These are phyloP conservation scores for Caenorhabditis doughertyi DNA, from an alignment of 2,888 invertebrate genomes.

Conservation along the genomic window DNA sequence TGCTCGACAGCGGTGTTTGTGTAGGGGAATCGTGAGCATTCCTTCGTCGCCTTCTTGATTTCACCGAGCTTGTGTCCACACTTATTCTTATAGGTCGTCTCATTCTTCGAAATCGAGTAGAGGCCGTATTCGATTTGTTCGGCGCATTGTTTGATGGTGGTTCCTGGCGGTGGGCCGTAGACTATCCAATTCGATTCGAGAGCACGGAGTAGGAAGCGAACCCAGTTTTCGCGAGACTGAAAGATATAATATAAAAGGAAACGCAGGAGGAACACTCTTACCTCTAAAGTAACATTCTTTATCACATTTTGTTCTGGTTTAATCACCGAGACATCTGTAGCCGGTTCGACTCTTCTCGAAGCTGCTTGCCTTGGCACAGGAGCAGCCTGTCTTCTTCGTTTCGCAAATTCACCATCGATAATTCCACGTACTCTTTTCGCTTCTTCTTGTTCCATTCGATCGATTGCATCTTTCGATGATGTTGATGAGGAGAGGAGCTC, in stretches of 20 bases:
- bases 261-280: too few relatives aligned
- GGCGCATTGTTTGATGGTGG: constrained; percentile 48
- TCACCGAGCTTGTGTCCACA: constrained; percentile 66
- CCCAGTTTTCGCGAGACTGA: constrained; percentile 65
- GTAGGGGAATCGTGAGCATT: constrained; percentile 41
- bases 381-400: constrained; percentile 39
- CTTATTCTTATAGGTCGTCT: constrained; percentile 70
- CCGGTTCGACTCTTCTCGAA: constrained; percentile 19
- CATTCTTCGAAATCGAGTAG: constrained; percentile 63
- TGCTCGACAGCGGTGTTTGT: constrained; percentile 37
- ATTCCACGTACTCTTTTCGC: constrained; percentile 54
- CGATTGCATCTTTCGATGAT: constrained; percentile 64
- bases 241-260: too few relatives aligned
- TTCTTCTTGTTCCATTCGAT: constrained; percentile 84
- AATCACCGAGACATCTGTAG: constrained; percentile 41
- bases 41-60: constrained; percentile 63
- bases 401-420: constrained; percentile 66
- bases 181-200: constrained; percentile 67
- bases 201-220: constrained; percentile 50
- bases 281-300: constrained; percentile 41
- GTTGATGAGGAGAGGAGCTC: constrained; percentile 48
- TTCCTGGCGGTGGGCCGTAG: constrained; percentile 4
- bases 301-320: constrained; percentile 48
- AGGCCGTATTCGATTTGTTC: constrained; percentile 66
- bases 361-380: background rate